Base-by-base conservation (phyloP, 1,140 invertebrate species). In the Brachionus sp. region DNA sequence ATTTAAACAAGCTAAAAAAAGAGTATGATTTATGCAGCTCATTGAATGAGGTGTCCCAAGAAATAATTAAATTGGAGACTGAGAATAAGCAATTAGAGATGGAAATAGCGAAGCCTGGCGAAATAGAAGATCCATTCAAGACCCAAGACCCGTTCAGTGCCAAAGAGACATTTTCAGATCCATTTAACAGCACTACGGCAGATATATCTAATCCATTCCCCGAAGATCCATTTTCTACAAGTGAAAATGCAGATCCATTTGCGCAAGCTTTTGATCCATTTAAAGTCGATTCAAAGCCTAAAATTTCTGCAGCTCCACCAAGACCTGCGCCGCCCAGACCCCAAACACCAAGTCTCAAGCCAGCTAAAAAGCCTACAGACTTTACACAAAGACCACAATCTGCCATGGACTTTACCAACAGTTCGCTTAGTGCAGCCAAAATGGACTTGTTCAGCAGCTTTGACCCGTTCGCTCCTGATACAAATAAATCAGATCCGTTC, bases 301-400 rank as follows among this genome's bases (percentile, higher is more conserved):
- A 35, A 62, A 62, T 29, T 0, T 37, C 13, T 25, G 37, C 2
- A 5, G 44, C 50, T 37, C 77, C 77, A 37, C 70, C 70, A 25
- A 44, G 70, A 46, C 70, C 70, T 23, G 70, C 50, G 29, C 77
- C 77, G 7, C 62, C 62, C n/a, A 80, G 77, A 64, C 77, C 77
- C 3, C 77, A 80, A 44, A 80, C 77, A 66, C 77, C 77, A 16
- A 80, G 62, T 80, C 77, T 80, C 1, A 80, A 80, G 57, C 62
- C 77, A 5, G 13, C 62, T 39, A 80, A 80, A 80, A 57, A 57
- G 50, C 12, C 29, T 39, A 35, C 37, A 3, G 77, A 80, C 35
- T 44, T 62, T 53, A 50, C 33, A 16, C 50, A 62, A 80, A 35
- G 77, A 37, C 50, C 77, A 25, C 77, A 80, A 35, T 80, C 77